Evolutionary conservation across 2,113 vertebrate species (phyloP).

Genomic region (Ia io): DNA sequence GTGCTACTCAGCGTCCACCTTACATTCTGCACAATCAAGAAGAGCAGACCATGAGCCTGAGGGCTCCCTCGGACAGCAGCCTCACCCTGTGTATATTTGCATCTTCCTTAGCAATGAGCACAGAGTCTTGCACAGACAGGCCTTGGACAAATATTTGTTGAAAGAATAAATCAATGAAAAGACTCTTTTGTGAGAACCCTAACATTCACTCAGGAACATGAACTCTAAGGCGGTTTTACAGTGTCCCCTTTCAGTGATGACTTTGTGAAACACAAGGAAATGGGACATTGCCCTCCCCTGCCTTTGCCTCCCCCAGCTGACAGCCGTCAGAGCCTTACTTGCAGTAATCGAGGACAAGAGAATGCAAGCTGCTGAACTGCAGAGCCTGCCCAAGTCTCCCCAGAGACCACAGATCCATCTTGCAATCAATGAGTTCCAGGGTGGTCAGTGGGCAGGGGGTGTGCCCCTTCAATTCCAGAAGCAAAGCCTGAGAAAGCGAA

Average conservation of each 20-base stretch:
- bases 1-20: neutral
- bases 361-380: conserved; percentile 64
- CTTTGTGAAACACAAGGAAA: neutral
- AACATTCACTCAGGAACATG: neutral
- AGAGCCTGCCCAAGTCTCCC: conserved; percentile 71
- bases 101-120: neutral
- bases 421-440: conserved; percentile 68
- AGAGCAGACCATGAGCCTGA: neutral
- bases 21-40: neutral
- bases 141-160: neutral
- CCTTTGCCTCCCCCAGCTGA: neutral
- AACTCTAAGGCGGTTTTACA: neutral
- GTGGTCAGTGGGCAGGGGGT: conserved; percentile 62
- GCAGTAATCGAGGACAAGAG: conserved; percentile 77
- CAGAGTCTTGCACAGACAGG: neutral
- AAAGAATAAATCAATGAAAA: neutral
- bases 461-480: conserved; percentile 72
- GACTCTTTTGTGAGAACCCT: neutral
- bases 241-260: neutral
- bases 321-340: conserved; percentile 60
- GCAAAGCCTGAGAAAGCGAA: conserved; percentile 48
- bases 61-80: no score
- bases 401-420: conserved; percentile 70
- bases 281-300: no score
- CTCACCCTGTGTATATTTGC: no score